These are phyloP conservation scores for Resseliella maxima DNA, from an alignment of 2,888 invertebrate genomes.

Conservation along the genomic window DNA sequence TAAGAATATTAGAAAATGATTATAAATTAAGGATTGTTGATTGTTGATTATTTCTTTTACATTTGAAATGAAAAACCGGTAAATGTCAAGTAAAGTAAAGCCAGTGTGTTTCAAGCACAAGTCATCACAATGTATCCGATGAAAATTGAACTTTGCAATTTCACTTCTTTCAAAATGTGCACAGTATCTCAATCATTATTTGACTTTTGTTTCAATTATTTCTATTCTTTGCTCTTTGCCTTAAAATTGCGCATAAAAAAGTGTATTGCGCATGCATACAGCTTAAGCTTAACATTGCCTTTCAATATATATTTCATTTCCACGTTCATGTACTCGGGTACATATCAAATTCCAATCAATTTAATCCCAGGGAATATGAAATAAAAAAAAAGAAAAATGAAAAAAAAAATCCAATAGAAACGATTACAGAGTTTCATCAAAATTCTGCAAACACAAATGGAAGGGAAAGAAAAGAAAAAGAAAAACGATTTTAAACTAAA, in stretches of 20 bases:
- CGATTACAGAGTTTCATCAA: too few species aligned
- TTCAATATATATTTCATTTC: not conserved
- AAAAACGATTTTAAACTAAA: too few species aligned
- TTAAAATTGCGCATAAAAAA: not conserved
- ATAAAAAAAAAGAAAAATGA: too few species aligned
- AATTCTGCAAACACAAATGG: too few species aligned
- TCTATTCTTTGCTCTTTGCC: not conserved
- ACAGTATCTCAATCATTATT: not conserved
- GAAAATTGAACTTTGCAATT: not conserved
- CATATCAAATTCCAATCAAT: not conserved
- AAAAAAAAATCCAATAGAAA: too few species aligned
- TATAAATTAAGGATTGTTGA: not conserved
- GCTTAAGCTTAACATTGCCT: slow-evolving; percentile 1
- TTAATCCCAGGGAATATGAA: not conserved
- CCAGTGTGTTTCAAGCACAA: slow-evolving; percentile 15
- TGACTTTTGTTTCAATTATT: not conserved
- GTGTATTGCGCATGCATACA: not conserved
- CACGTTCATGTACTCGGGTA: not conserved
- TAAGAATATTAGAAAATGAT: not conserved
- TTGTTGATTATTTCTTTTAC: not conserved
- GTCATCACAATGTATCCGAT: not conserved
- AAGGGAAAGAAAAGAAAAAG: not conserved
- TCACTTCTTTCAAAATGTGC: not conserved
- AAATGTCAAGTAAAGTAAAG: not conserved
- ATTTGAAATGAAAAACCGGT: not conserved